phyloP scores from a whole-genome alignment of 2,888 invertebrate genomes.

The Spodoptera exigua region DNA sequence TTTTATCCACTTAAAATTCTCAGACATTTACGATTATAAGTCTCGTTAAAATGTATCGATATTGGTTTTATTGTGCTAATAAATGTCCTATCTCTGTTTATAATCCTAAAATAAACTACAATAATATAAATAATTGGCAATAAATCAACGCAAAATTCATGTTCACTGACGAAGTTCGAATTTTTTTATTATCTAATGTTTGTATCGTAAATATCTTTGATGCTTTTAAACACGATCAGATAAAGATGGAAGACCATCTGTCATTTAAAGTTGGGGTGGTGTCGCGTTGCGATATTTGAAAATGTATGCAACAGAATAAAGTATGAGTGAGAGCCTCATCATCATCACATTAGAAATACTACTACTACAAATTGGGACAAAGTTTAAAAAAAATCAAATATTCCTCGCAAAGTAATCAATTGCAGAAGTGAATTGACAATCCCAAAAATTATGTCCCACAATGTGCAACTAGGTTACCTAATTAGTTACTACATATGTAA shows the following conservation, averaged over 20 bases:
- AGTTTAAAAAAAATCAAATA: too few relatives aligned
- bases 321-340: too few relatives aligned
- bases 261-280: too few relatives aligned
- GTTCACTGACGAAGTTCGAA: conserved; percentile 47
- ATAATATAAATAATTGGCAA: conserved; percentile 19
- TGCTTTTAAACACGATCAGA: conserved; percentile 30
- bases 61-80: conserved; percentile 18
- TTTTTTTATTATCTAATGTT: conserved; percentile 40
- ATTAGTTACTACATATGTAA: too few relatives aligned
- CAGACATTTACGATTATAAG: conserved; percentile 1
- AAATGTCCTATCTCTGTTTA: conserved; percentile 17
- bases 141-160: conserved; percentile 44
- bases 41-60: conserved; percentile 13
- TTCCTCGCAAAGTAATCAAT: too few relatives aligned
- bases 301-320: too few relatives aligned
- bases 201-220: conserved; percentile 48
- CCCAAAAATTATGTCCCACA: too few relatives aligned
- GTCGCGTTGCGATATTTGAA: too few relatives aligned
- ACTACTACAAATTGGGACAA: too few relatives aligned
- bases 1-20: not conserved
- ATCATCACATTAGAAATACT: too few relatives aligned
- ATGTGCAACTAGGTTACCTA: too few relatives aligned
- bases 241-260: conserved; percentile 34
- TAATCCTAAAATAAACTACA: conserved; percentile 1
- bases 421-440: too few relatives aligned